Conservation (phyloP, 2,113 vertebrate species). For the Nesoenas mayeri region DNA sequence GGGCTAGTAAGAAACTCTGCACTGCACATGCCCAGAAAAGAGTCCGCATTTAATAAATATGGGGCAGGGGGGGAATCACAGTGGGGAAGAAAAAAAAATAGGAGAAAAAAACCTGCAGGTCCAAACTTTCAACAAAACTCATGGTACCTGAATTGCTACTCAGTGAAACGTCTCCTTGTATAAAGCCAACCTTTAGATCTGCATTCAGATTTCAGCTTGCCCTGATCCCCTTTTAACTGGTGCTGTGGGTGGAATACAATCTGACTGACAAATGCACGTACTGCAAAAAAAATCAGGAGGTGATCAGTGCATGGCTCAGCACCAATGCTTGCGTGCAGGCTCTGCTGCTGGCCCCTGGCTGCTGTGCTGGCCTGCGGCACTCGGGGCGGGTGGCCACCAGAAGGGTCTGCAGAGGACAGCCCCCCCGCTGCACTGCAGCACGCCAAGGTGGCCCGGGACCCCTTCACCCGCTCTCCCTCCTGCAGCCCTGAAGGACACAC, state of each 20-base stretch:
- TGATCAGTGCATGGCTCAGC: neutral
- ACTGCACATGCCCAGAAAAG: neutral
- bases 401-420: neutral
- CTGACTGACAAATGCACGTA: neutral
- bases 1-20: neutral
- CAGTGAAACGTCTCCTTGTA: neutral
- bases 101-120: neutral
- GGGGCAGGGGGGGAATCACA: neutral
- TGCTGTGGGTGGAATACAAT: neutral
- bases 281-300: neutral
- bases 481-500: neutral
- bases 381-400: neutral
- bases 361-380: neutral
- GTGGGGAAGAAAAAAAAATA: neutral
- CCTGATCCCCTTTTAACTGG: neutral
- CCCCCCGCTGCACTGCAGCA: neutral
- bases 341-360: neutral
- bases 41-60: neutral
- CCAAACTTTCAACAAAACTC: neutral
- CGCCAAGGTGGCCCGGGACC: neutral
- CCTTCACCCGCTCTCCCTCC: neutral
- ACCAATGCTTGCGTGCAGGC: neutral
- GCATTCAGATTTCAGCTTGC: neutral
- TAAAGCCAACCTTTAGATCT: neutral
- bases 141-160: neutral